A percentile compares a stretch with the other conserved stretches of the same genome.
These are phyloP conservation scores for Andrena bicolor DNA, from an alignment of 2,888 invertebrate species.

Conservation along the genomic window DNA sequence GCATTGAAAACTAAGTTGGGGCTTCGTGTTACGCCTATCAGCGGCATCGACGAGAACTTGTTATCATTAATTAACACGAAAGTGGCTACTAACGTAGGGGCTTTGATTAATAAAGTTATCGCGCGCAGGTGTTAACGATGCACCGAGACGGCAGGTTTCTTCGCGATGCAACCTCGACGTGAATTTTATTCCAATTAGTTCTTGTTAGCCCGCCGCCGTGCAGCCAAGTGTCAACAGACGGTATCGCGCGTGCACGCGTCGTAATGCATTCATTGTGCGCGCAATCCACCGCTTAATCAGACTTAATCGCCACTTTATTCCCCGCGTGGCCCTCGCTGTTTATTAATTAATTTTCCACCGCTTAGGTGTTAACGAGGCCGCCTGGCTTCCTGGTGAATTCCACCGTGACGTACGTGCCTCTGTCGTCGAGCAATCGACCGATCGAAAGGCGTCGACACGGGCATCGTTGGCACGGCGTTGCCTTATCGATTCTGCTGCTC, in stretches of 20 bases:
- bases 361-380: constrained; percentile 31
- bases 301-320: constrained; percentile 29
- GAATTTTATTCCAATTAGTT: constrained; percentile 42
- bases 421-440: constrained; percentile 11
- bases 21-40: constrained; percentile 20
- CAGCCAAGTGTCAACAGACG: background rate
- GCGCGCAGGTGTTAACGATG: background rate
- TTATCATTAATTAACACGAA: constrained; percentile 51
- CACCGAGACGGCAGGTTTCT: background rate
- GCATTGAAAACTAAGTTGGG: constrained; percentile 31
- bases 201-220: background rate
- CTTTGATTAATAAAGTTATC: constrained; percentile 48
- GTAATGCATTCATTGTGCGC: constrained; percentile 7
- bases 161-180: background rate
- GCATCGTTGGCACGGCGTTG: constrained; percentile 1
- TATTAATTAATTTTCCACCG: constrained; percentile 34
- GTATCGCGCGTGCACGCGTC: constrained; percentile 9
- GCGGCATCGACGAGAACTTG: constrained; percentile 25
- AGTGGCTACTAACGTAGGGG: background rate
- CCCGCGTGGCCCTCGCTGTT: background rate
- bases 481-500: constrained; percentile 17
- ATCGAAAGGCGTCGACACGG: constrained; percentile 31
- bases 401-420: background rate
- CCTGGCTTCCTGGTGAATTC: background rate
- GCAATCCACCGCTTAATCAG: constrained; percentile 24